A percentile compares a stretch with the other conserved stretches of the same genome.
These are phyloP conservation scores for Meganola albula DNA, from an alignment of 2,888 invertebrate species.

Conservation along the genomic window DNA sequence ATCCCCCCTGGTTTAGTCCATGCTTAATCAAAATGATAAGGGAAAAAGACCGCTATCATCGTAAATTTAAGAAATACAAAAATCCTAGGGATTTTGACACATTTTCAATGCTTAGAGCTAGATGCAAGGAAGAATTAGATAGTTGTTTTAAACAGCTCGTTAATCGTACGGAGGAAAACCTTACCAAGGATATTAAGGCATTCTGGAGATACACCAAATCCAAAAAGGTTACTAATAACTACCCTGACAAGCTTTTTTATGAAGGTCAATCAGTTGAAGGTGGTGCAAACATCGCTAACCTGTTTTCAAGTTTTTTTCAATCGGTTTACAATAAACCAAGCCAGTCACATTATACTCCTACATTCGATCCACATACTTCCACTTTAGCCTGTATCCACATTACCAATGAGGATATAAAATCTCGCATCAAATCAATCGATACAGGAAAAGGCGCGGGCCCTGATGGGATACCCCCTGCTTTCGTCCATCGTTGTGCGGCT, in stretches of 20 bases:
- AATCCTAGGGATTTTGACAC: slow-evolving; percentile 6
- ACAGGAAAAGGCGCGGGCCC: neutral
- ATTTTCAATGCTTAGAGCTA: slow-evolving; percentile 2
- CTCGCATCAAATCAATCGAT: neutral
- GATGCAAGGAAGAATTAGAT: slow-evolving; percentile 1
- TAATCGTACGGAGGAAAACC: neutral
- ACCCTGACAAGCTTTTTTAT: neutral
- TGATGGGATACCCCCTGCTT: neutral
- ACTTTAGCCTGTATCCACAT: neutral
- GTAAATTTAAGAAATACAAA: neutral
- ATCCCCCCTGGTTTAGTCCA: slow-evolving; percentile 6
- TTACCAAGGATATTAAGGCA: slow-evolving; percentile 2
- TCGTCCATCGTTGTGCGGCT: neutral
- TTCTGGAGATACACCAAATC: slow-evolving; percentile 6
- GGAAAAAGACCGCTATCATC: slow-evolving; percentile 1
- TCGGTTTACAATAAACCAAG: slow-evolving; percentile 2
- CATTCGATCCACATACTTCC: too few relatives aligned
- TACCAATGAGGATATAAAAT: neutral
- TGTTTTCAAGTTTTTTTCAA: slow-evolving; percentile 5
- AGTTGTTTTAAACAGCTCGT: neutral
- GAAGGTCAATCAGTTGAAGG: neutral
- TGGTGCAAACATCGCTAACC: neutral
- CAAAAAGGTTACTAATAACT: slow-evolving; percentile 1
- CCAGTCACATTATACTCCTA: neutral
- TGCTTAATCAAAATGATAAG: neutral